Conservation (phyloP, 2,888 invertebrate species). For the Dasysyrphus albostriatus region DNA sequence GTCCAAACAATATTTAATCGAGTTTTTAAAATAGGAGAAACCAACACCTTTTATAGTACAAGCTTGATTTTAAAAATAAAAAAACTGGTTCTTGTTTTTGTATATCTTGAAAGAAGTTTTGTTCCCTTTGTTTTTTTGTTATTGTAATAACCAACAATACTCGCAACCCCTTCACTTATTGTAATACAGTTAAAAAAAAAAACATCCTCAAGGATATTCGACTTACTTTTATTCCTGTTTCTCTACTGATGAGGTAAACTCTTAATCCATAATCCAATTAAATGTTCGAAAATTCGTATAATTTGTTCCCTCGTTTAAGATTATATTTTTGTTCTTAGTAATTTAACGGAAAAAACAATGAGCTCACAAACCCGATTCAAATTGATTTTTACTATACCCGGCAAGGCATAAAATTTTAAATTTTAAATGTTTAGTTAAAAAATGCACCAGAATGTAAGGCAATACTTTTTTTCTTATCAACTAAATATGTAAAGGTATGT, state of each 20-base stretch:
- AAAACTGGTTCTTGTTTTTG: conserved; percentile 68
- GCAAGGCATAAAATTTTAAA: neutral
- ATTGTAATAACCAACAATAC: neutral
- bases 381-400: neutral
- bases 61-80: conserved; percentile 35
- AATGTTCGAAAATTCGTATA: neutral
- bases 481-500: neutral
- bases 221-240: conserved; percentile 38
- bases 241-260: conserved; percentile 12
- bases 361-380: neutral
- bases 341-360: neutral
- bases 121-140: neutral
- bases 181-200: neutral
- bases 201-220: conserved; percentile 36
- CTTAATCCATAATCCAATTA: conserved; percentile 71
- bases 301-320: neutral
- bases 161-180: conserved; percentile 18
- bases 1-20: conserved; percentile 9
- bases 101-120: conserved; percentile 27
- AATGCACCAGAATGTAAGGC: neutral
- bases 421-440: neutral
- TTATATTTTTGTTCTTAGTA: neutral
- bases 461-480: neutral
- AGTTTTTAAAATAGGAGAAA: conserved; percentile 46
- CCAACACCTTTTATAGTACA: conserved; percentile 39